Evolutionary conservation across 1,140 invertebrate genomes (phyloP), one percentile per base, ranked within the genome.

Genomic region (Orchestia grillus): DNA sequence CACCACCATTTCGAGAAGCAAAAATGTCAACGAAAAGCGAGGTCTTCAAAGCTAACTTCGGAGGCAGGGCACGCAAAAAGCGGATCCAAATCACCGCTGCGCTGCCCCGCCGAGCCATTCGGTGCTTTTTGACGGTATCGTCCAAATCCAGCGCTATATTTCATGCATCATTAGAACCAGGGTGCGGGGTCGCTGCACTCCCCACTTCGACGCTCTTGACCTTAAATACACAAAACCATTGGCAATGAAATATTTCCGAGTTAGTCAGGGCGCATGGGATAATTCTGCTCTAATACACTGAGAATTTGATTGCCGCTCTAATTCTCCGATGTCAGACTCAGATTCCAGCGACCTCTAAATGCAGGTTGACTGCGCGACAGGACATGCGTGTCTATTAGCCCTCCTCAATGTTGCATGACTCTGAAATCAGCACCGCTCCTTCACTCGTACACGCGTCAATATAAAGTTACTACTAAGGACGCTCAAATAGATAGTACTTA

Each of bases 111-210:
- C n/a, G 43, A 44, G 88, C 43, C 88, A 90, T 90, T 90, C 42
- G 88, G 88, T 90, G 88, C 41, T 90, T 90, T 44, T 90, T 90
- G 88, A 90, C 88, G 11, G 28, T 41, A 8, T 41, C 88, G 88
- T 90, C 43, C 88, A 44, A 44, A 90, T 90, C 88, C 41, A 90
- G 42, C n/a, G 88, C 88, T 42, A 90, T 90, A 90, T 90, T 90
- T 90, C 88, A 90, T 42, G 88, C 88, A 90, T 90, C 88, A 90
- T 90, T 90, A 90, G 41, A 44, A 41, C n/a, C 88, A 90, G 88
- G 41, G 62, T 77, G 62, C 36, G 62, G 62, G 62, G 62, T 77
- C 62, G 62, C 11, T 77, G 62, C 62, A 77, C 62, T 77, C 47
- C 6, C 19, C 62, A 77, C 62, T 19, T 77, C 62, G 62, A 77